Percentiles rank a stretch among this genome's conserved stretches.
These are phyloP conservation scores for Pollachius pollachius DNA, from an alignment of 2,113 vertebrate species.

Conservation along the genomic window DNA sequence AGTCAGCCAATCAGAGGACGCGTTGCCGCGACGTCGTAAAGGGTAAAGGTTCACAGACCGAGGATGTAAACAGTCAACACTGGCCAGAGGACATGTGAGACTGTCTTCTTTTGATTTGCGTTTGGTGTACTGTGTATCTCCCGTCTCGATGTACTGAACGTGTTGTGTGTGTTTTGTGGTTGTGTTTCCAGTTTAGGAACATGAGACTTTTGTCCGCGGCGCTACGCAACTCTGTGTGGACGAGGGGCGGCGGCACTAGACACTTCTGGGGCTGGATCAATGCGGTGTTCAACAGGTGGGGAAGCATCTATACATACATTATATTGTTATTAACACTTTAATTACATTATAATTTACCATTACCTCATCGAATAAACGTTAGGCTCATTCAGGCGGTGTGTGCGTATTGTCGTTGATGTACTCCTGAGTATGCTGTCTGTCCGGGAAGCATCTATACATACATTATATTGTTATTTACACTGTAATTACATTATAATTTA, in stretches of 20 bases:
- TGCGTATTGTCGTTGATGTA: no score
- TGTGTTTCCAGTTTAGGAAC: constrained; percentile 25
- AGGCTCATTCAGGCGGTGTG: no score
- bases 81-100: constrained; percentile 40
- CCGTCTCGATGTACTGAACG: no score
- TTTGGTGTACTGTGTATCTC: no score
- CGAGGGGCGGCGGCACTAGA: constrained; percentile 59
- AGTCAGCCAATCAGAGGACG: constrained; percentile 49
- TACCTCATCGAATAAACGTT: no score
- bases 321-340: not conserved
- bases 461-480: not conserved
- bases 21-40: not conserved
- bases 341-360: no score
- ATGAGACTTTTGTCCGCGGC: constrained; percentile 69
- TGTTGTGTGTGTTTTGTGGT: no score
- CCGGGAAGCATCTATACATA: not conserved
- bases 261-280: constrained; percentile 96
- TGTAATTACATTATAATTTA: no score
- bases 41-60: constrained; percentile 25
- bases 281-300: constrained; percentile 95
- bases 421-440: no score
- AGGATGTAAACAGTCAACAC: not conserved
- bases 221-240: constrained; percentile 22
- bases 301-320: not conserved
- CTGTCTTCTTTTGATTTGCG: no score